Base-by-base conservation (phyloP, 2,888 invertebrate species). In the Caenorhabditis uteleia region DNA sequence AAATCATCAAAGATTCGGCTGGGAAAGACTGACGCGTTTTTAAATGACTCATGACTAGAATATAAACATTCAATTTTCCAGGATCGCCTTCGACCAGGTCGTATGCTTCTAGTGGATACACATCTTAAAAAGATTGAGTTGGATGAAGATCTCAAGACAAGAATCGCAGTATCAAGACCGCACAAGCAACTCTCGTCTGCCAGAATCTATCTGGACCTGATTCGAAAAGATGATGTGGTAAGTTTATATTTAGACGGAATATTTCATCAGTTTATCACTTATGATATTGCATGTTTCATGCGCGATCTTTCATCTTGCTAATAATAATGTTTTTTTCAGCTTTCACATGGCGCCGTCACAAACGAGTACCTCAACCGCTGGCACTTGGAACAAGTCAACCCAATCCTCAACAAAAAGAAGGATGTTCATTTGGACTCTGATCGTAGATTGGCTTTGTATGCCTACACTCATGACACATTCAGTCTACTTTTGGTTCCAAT, bases 101-200 rank as follows among this genome's bases (percentile, higher is more conserved):
- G 95, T 72, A 98, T 98, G 97, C 87, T 98, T 84, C 86, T 98
- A 75, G 95, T 98, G 47, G 98, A 98, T 85, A 97, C 97, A 0
- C 67, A 82, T 61, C 91, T 92, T 81, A 90, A 92, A 84, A 88
- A 88, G 68, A 90, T 98, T 72, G 94, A 94, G 74, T 90, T 91
- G 81, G 97, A 98, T 83, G 90, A 95, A 51, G 92, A 93, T 80
- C 87, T 98, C 50, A 98, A 98, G 86, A 84, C 89, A 77, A 84
- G 90, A 43, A 94, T 98, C 71, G 91, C 95, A 4, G 88, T 88
- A 75, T 90, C 91, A 70, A 88, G 97, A 51, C 95, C 95, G 3
- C 92, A 95, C 83, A 80, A 79, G 47, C 73, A 79, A 95, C 88
- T 98, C 21, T 77, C 69, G 26, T 78, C 62, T n/a, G 74, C 78